These are phyloP conservation scores for Glaucopsyche alexis DNA, from an alignment of 2,888 invertebrate genomes.

Conservation along the genomic window DNA sequence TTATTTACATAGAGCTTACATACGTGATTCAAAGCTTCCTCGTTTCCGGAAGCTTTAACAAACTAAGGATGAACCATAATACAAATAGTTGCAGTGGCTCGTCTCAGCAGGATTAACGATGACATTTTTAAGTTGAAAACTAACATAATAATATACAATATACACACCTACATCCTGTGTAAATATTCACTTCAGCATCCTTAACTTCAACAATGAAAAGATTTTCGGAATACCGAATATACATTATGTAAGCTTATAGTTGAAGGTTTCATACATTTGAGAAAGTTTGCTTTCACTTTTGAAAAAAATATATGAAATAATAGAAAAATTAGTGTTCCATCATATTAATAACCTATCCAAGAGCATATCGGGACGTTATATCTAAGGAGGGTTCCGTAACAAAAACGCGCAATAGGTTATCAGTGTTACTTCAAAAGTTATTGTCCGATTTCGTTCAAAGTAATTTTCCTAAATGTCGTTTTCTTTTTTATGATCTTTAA, in stretches of 20 bases:
- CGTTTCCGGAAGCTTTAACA: constrained; percentile 22
- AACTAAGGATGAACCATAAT: background rate
- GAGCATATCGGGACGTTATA: too few species aligned
- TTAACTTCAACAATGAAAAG: background rate
- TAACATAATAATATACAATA: background rate
- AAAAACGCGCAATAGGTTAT: too few species aligned
- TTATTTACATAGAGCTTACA: constrained; percentile 18
- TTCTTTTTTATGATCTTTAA: too few species aligned
- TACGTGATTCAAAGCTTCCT: constrained; percentile 9
- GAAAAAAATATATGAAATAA: too few species aligned
- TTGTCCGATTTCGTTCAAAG: too few species aligned
- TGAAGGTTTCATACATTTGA: background rate
- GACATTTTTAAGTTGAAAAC: constrained; percentile 4
- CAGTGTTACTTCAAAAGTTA: too few species aligned
- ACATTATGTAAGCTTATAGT: too few species aligned
- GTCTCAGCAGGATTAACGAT: background rate
- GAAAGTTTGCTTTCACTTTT: too few species aligned
- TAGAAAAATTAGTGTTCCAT: too few species aligned
- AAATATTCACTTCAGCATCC: background rate
- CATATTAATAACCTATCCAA: too few species aligned
- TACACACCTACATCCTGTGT: background rate
- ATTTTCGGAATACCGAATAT: background rate
- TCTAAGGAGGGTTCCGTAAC: too few species aligned
- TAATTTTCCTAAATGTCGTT: too few species aligned
- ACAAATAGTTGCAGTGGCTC: constrained; percentile 10